These are phyloP conservation scores for Callopanchax toddi DNA, from an alignment of 2,113 vertebrate species.

Conservation along the genomic window DNA sequence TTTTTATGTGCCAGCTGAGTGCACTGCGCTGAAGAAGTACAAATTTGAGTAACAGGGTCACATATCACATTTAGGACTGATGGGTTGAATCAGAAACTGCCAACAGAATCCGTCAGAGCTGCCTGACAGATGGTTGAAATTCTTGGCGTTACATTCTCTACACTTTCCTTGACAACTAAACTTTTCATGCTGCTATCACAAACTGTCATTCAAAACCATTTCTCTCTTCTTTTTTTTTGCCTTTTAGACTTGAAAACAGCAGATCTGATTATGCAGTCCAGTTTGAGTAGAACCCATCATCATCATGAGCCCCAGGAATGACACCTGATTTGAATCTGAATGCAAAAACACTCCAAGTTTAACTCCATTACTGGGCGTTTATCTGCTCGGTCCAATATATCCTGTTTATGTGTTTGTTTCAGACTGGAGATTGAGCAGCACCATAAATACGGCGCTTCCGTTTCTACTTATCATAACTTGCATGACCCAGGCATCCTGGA, in stretches of 20 bases:
- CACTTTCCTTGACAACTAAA: not conserved
- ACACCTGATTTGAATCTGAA: conserved; percentile 49
- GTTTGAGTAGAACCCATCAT: not conserved
- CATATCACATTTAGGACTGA: not conserved
- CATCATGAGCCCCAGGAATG: conserved; percentile 15
- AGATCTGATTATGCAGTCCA: not conserved
- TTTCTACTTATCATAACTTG: conserved; percentile 17
- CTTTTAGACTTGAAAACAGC: not conserved
- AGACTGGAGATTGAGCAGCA: not conserved
- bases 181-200: not conserved
- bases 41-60: conserved; percentile 9
- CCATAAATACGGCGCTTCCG: conserved; percentile 5
- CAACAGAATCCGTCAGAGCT: conserved; percentile 1
- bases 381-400: conserved; percentile 16
- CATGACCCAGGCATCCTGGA: conserved; percentile 10
- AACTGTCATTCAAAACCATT: not conserved
- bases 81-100: not conserved
- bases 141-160: not conserved
- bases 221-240: not conserved
- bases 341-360: conserved; percentile 34
- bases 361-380: conserved; percentile 33
- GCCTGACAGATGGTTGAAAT: not conserved
- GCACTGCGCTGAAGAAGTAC: not conserved
- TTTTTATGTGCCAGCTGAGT: not conserved
- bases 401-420: conserved; percentile 13